Base-by-base conservation (phyloP, 2,888 invertebrate species). In the Scaptomyza parva region DNA sequence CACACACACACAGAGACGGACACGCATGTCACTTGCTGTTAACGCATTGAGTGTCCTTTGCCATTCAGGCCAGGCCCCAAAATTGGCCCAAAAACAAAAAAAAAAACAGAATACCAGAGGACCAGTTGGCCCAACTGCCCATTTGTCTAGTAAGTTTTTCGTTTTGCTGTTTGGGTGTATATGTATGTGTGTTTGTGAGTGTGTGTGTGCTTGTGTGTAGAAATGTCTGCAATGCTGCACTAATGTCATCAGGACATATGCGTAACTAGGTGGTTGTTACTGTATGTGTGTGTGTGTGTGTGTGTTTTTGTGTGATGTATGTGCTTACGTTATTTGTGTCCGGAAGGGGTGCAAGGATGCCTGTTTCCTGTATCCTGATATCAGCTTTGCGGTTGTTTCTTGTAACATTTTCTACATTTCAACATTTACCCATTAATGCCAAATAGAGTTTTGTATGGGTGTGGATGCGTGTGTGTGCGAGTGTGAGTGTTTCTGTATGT, bases 151-250 rank as follows among this genome's bases (percentile, higher is more conserved):
- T 43, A 76, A 62, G 69, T 64, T 80, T 75, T 76, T 70, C 72
- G 72, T 57, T 70, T 65, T 70, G 54, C 72, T 76, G 9, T 17
- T 37, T 30, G 8, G 0, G 33, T n/a, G n/a, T n/a, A 9, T n/a
- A n/a, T n/a, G 12, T 35, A 14, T n/a, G 14, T 35, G 33, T 35
- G 33, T 35, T 30, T 26, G 54, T 55, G 26, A n/a, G 30, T n/a
- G 12, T 35, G 33, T n/a, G 14, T 35, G 33, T 35, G 33, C 14
- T 30, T 26, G 54, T 55, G 26, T 26, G 43, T 48, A 26, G 40
- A 55, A 61, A 72, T 85, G 86, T 82, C 80, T 82, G 81, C 88
- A 86, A 87, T 83, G 80, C 70, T 82, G 81, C 81, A 87, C 83
- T 82, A 82, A 82, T 82, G 86, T 79, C 88, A 82, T 72, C 83